These are phyloP conservation scores for Cyprinella venusta DNA, from an alignment of 2,797 vertebrate species.

Conservation along the genomic window DNA sequence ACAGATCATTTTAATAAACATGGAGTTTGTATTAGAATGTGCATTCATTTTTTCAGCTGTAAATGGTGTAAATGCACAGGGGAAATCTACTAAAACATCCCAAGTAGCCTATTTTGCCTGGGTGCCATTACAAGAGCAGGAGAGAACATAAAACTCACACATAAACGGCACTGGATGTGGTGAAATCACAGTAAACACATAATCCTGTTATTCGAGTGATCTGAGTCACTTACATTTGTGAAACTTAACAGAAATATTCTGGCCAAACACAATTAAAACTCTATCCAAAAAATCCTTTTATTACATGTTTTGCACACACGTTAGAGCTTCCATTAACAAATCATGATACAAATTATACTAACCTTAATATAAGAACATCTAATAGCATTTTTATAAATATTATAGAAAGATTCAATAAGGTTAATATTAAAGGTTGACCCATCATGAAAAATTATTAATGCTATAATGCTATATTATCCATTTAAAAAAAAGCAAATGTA, in stretches of 20 bases:
- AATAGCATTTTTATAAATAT: background rate
- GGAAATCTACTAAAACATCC: background rate
- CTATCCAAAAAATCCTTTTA: background rate
- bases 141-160: constrained; percentile 25
- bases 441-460: background rate
- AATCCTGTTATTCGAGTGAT: background rate
- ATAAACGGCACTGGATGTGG: background rate
- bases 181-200: constrained; percentile 18
- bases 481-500: background rate
- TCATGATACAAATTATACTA: background rate
- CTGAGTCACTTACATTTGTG: background rate
- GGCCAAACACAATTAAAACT: background rate
- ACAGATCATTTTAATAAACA: background rate
- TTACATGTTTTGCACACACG: background rate
- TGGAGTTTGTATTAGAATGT: background rate
- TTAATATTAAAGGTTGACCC: background rate
- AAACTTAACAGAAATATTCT: background rate
- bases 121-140: background rate
- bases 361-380: background rate
- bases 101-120: background rate
- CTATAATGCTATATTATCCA: background rate
- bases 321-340: background rate
- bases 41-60: background rate
- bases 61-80: background rate
- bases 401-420: too few species aligned